phyloP scores from a whole-genome alignment of 2,888 invertebrate genomes.

The Ecliptopera silaceata region DNA sequence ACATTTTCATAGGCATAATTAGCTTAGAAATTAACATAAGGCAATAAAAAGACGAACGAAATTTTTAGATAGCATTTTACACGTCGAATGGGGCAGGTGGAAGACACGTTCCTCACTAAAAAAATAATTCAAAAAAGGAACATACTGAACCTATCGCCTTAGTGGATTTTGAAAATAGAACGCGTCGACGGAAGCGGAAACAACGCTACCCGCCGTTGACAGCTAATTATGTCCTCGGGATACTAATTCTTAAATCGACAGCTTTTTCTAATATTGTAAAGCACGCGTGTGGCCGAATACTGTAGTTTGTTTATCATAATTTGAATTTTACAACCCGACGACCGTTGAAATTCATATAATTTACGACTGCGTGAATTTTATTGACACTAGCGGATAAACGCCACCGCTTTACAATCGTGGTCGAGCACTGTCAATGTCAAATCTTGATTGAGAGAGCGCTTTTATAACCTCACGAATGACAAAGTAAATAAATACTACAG shows the following conservation, averaged over 20 bases:
- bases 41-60: conserved; percentile 79
- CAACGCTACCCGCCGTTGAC: conserved; percentile 73
- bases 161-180: conserved; percentile 78
- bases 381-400: conserved; percentile 60
- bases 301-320: conserved; percentile 68
- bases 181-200: conserved; percentile 77
- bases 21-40: conserved; percentile 81
- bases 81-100: conserved; percentile 74
- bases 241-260: conserved; percentile 76
- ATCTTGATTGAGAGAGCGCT: conserved; percentile 63
- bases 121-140: conserved; percentile 41
- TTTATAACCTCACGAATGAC: conserved; percentile 58
- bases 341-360: conserved; percentile 70
- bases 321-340: conserved; percentile 68
- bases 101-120: conserved; percentile 33
- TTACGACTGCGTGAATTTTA: conserved; percentile 67
- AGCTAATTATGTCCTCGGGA: conserved; percentile 77
- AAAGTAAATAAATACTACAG: conserved; percentile 48
- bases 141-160: conserved; percentile 49
- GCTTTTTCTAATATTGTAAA: conserved; percentile 59
- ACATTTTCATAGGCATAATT: conserved; percentile 82
- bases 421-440: conserved; percentile 61
- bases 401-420: conserved; percentile 49
- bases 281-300: conserved; percentile 38
- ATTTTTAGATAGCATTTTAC: conserved; percentile 77